phyloP scores from a whole-genome alignment of 1,140 invertebrate genomes.

The Pseudomyrmex cubaensis region DNA sequence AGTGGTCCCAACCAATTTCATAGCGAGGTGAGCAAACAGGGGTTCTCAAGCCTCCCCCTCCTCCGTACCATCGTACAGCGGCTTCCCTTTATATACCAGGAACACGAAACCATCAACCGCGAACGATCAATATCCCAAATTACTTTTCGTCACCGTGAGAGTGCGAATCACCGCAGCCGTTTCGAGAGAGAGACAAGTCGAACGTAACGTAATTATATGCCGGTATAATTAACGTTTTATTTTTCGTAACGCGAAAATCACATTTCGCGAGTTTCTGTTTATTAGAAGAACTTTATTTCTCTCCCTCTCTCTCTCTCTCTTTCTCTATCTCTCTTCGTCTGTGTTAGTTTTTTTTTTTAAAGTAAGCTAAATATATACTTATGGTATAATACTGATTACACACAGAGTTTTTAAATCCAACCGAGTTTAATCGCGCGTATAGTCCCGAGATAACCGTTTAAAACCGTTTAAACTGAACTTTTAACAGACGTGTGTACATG shows the following conservation, averaged over 20 bases:
- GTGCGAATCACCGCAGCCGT: constrained; percentile 15
- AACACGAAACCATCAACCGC: constrained; percentile 60
- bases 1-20: constrained; percentile 79
- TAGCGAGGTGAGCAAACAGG: constrained; percentile 78
- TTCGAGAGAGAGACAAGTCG: neutral
- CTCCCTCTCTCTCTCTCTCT: no score
- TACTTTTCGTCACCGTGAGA: constrained; percentile 36
- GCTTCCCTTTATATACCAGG: constrained; percentile 47
- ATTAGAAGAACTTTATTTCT: no score
- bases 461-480: neutral
- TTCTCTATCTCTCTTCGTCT: no score
- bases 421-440: no score
- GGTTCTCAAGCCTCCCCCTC: constrained; percentile 64
- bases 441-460: no score
- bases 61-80: constrained; percentile 28
- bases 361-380: no score
- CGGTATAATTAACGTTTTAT: constrained; percentile 6
- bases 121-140: constrained; percentile 56
- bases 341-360: no score
- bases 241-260: neutral
- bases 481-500: neutral
- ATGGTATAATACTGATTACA: no score
- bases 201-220: neutral
- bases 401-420: no score
- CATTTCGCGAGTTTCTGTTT: no score